Conservation (phyloP, 2,113 vertebrate species). For the Chelonoidis abingdonii region DNA sequence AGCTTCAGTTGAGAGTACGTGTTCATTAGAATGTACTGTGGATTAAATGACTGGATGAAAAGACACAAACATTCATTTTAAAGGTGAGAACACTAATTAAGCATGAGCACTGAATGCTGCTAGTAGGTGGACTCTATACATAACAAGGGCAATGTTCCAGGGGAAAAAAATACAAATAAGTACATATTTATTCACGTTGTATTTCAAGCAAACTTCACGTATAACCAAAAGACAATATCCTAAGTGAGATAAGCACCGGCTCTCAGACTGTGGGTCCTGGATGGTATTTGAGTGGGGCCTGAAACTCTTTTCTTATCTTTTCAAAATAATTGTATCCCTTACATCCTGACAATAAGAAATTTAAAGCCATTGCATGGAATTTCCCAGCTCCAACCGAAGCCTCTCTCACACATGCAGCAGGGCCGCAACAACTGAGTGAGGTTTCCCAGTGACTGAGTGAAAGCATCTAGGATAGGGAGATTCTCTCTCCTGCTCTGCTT, state of each 20-base stretch:
- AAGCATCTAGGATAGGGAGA: rapidly evolving
- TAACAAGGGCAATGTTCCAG: not conserved
- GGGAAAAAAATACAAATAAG: not conserved
- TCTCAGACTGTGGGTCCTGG: not conserved
- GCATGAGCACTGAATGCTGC: not conserved
- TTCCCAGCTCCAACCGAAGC: not conserved
- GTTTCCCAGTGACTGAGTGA: not conserved
- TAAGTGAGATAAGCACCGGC: not conserved
- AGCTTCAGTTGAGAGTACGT: not conserved
- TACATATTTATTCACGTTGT: not conserved
- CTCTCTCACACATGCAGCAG: not conserved
- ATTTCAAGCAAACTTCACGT: not conserved
- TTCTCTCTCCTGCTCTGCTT: not conserved
- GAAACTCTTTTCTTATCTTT: not conserved
- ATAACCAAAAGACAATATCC: not conserved
- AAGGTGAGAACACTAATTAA: not conserved
- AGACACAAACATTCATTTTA: not conserved
- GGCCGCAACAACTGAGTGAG: not conserved
- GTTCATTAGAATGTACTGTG: not conserved
- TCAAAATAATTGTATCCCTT: not conserved
- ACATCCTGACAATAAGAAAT: not conserved
- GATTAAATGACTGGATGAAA: not conserved
- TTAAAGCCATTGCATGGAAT: rapidly evolving
- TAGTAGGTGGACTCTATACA: not conserved
- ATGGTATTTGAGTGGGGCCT: not conserved